Percentiles rank a stretch among this genome's conserved stretches.
Evolutionary conservation across 2,113 vertebrate genomes (phyloP).

Genomic region (Cromileptes altivelis): DNA sequence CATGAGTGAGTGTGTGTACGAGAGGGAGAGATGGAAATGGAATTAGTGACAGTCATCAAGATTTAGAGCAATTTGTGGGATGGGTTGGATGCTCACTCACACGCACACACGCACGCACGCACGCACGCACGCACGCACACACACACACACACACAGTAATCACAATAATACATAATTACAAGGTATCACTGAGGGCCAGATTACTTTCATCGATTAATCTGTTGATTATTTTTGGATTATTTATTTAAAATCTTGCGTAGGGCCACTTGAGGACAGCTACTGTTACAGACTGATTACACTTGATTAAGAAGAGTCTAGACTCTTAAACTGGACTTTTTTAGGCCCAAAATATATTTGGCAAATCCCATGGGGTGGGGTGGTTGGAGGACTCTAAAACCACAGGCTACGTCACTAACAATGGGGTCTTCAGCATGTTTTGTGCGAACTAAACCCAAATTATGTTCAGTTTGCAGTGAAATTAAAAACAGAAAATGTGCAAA

Average conservation of each 20-base stretch:
- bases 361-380: too few species aligned
- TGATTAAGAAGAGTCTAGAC: not conserved
- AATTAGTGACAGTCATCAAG: conserved; percentile 50
- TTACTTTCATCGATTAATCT: too few species aligned
- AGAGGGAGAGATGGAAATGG: conserved; percentile 5
- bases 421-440: not conserved
- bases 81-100: conserved; percentile 24
- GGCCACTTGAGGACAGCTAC: not conserved
- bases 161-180: too few species aligned
- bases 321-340: not conserved
- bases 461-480: too few species aligned
- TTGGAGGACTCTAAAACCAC: too few species aligned
- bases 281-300: not conserved
- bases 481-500: not conserved
- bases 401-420: too few species aligned
- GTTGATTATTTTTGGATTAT: too few species aligned
- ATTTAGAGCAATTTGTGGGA: conserved; percentile 46
- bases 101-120: not conserved
- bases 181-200: too few species aligned
- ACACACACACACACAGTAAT: not conserved
- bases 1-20: not conserved
- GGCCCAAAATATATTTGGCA: not conserved
- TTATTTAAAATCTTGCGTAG: too few species aligned
- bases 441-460: not conserved
- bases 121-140: not conserved